Evolutionary conservation across 2,797 vertebrate genomes (phyloP).

Genomic region (Merluccius polli): DNA sequence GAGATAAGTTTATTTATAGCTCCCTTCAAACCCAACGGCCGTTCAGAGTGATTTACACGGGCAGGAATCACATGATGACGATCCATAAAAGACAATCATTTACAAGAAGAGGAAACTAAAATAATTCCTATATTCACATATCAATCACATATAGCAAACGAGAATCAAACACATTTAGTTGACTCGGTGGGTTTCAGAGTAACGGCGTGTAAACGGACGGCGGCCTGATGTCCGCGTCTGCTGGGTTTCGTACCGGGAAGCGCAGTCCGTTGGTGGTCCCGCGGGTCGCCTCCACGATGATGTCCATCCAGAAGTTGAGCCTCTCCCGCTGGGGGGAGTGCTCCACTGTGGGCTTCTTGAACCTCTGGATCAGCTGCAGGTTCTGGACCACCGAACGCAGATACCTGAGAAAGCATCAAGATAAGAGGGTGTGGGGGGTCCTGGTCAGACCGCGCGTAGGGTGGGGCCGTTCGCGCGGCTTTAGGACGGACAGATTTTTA

Average conservation of each 20-base stretch:
- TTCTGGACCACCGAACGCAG: slow-evolving; percentile 92
- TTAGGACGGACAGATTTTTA: too few relatives aligned
- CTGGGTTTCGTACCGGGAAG: slow-evolving; percentile 81
- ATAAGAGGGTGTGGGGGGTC: background rate
- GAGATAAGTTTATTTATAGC: background rate
- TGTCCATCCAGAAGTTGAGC: slow-evolving; percentile 97
- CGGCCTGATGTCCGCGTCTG: background rate
- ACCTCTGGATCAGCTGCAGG: slow-evolving; percentile 87
- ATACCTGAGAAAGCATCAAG: slow-evolving; percentile 76
- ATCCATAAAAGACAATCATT: too few relatives aligned
- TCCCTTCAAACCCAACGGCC: background rate
- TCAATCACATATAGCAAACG: background rate
- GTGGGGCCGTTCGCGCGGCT: too few relatives aligned
- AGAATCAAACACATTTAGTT: background rate
- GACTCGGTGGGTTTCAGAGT: background rate
- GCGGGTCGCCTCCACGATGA: slow-evolving; percentile 92
- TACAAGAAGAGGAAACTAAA: too few relatives aligned
- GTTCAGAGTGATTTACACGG: too few relatives aligned
- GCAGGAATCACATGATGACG: too few relatives aligned
- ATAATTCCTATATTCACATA: background rate
- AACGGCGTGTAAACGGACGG: background rate
- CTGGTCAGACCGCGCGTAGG: background rate
- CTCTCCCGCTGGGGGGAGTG: slow-evolving; percentile 84
- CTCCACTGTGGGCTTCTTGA: slow-evolving; percentile 84
- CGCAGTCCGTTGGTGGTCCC: slow-evolving; percentile 83